Conservation (phyloP, 2,888 invertebrate genomes). For the Erebia epiphron region DNA sequence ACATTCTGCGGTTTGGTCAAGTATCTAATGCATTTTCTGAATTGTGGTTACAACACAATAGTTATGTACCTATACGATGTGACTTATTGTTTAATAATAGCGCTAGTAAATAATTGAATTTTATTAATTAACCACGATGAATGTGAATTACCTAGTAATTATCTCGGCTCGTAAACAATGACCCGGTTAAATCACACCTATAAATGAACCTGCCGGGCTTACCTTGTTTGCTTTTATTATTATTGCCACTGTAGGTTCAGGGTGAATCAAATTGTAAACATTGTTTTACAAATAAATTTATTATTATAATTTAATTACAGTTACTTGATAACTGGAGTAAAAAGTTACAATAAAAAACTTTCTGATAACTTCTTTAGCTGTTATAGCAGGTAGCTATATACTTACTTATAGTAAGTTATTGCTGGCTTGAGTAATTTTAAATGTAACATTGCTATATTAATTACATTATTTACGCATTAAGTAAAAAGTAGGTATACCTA, state of each 20-base stretch:
- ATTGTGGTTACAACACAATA: conserved; percentile 39
- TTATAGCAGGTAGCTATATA: no score
- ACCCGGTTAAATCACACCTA: conserved; percentile 6
- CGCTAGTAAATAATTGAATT: conserved; percentile 19
- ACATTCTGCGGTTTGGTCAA: conserved; percentile 40
- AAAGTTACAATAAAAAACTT: no score
- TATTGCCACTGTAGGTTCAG: not conserved
- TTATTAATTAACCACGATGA: conserved; percentile 31
- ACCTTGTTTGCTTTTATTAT: not conserved
- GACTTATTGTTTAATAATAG: conserved; percentile 31
- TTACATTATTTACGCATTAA: no score
- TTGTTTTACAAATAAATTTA: no score
- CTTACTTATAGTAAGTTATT: no score
- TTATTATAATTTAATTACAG: no score
- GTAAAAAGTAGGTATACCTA: not conserved
- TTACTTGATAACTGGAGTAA: no score
- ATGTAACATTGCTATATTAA: no score
- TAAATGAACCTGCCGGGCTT: not conserved
- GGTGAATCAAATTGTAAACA: no score
- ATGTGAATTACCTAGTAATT: conserved; percentile 17
- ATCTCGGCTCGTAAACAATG: conserved; percentile 6
- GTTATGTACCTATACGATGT: conserved; percentile 21
- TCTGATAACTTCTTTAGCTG: no score
- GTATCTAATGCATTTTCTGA: conserved; percentile 32
- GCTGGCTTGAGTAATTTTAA: no score